Conservation (phyloP, 2,113 vertebrate species). For the Myiozetetes cayanensis region DNA sequence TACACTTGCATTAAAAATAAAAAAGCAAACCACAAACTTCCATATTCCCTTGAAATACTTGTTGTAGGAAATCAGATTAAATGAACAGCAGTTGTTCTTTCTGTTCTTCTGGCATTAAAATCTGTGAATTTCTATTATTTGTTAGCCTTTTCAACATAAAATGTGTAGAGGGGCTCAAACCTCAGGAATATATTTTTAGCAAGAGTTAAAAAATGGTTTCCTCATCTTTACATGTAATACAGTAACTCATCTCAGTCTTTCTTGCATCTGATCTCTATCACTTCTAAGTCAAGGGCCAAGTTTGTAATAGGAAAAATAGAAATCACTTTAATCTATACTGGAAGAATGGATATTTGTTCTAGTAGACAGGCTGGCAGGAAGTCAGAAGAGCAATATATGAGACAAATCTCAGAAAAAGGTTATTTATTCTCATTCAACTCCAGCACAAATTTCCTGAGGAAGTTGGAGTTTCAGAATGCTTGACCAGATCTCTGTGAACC, state of each 20-base stretch:
- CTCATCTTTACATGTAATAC: background rate
- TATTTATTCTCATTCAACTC: background rate
- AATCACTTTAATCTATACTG: background rate
- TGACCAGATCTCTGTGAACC: slow-evolving; percentile 51
- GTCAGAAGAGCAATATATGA: background rate
- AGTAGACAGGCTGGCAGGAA: background rate
- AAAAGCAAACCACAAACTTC: background rate
- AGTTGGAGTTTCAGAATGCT: slow-evolving; percentile 8
- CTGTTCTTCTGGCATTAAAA: background rate
- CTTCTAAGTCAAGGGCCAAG: background rate
- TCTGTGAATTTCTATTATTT: background rate
- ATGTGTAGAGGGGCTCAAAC: background rate
- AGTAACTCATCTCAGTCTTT: background rate
- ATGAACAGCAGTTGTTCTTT: background rate
- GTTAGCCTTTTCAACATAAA: background rate
- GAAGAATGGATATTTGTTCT: slow-evolving; percentile 24
- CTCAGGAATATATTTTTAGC: background rate
- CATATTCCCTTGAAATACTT: background rate
- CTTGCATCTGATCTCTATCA: background rate
- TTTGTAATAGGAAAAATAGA: background rate
- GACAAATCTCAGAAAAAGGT: background rate
- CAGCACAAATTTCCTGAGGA: slow-evolving; percentile 15
- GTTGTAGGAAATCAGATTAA: background rate
- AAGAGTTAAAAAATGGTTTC: background rate
- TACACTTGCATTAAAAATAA: background rate